Base-by-base conservation (phyloP, 2,797 vertebrate genomes). In the Sebastiscus albofasciatus region DNA sequence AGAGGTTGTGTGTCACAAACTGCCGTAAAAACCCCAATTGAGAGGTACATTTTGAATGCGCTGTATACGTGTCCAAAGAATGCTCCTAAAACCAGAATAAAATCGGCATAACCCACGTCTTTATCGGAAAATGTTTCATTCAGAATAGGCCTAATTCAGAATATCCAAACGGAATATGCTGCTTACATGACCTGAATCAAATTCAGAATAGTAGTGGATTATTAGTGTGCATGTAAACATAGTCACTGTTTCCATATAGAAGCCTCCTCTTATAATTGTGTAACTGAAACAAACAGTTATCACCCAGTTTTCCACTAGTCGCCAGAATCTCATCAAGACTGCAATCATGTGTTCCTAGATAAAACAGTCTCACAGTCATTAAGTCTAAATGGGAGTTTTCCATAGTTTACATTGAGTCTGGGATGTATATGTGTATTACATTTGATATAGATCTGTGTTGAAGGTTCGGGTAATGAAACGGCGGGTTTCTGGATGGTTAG, bases 281-380 rank as follows among this genome's bases (percentile, higher is more conserved):
- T 42, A 16, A 75, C 18, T 64, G 39, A 82, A 69, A 20, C 42
- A 62, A 61, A 58, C 36, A 26, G 14, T 75, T 52, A 65, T 54
- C 0, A 0, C 24, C 29, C 16, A 39, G 11, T 60, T 79, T 78
- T 27, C 26, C 20, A 58, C 49, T 3, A 33, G 34, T 12, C 1
- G 1, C 31, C 22, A 46, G 22, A 72, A 70, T 70, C 34, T 64
- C 22, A 54, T 68, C 34, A 67, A 18, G 55, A 78, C 55, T 68
- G 52, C 36, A 54, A 9, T 58, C 13, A 0, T 29, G 34, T 46
- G 14, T 66, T 80, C 12, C 22, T 18, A 34, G 27, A 70, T 80
- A 64, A 83, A 76, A 60, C 13, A 34, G 4, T 49, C 66, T 75
- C 29, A 68, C 60, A 78, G 61, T 62, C 10, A 39, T 73, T 33